Percentiles rank a stretch among this genome's conserved stretches.
phyloP scores from a whole-genome alignment of 2,113 vertebrate genomes.

The Atlantisia rogersi region DNA sequence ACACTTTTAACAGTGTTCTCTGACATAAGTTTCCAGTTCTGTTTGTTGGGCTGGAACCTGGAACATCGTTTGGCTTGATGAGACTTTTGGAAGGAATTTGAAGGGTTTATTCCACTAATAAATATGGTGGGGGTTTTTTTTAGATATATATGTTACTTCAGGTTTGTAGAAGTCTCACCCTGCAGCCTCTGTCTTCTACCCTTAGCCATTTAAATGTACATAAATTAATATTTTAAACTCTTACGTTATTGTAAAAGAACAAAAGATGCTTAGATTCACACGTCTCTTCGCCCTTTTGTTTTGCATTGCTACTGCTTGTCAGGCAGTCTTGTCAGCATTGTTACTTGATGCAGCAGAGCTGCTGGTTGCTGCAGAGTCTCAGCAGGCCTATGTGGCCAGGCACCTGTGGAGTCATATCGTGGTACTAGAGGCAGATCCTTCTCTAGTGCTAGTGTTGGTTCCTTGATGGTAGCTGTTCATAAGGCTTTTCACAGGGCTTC shows the following conservation, averaged over 20 bases:
- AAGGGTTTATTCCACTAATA: slow-evolving; percentile 64
- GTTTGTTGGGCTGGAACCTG: slow-evolving; percentile 57
- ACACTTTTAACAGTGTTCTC: slow-evolving; percentile 14
- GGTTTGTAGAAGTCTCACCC: slow-evolving; percentile 36
- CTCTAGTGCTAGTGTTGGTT: neutral
- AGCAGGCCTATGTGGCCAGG: neutral
- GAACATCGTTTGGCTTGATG: slow-evolving; percentile 60
- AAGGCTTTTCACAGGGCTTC: neutral
- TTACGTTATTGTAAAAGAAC: slow-evolving; percentile 59
- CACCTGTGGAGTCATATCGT: neutral
- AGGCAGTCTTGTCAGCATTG: neutral
- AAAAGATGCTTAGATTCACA: slow-evolving; percentile 25
- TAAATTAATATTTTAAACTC: slow-evolving; percentile 66
- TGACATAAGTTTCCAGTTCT: slow-evolving; percentile 47
- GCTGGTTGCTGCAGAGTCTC: neutral
- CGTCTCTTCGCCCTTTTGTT: neutral
- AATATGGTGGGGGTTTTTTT: slow-evolving; percentile 50
- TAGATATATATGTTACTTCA: slow-evolving; percentile 40
- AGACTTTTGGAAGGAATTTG: slow-evolving; percentile 61
- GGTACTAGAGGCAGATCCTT: neutral
- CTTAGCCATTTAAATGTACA: slow-evolving; percentile 59
- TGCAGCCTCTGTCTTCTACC: slow-evolving; percentile 14
- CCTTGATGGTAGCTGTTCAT: neutral
- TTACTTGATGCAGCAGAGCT: neutral
- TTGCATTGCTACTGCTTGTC: neutral